Evolutionary conservation across 2,797 vertebrate species (phyloP).

Genomic region (Lophura swinhoii): DNA sequence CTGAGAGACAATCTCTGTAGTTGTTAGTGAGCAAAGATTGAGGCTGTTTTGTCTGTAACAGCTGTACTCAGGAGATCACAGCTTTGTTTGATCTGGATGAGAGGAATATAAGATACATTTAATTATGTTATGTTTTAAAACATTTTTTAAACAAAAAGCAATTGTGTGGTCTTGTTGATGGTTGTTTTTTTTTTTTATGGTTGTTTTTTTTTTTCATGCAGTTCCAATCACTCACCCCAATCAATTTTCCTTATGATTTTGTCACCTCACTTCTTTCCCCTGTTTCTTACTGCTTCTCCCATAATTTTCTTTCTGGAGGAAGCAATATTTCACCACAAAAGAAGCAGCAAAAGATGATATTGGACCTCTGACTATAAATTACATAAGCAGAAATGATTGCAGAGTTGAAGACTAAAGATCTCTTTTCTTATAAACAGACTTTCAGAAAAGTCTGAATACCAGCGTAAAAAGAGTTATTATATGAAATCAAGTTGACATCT

Average conservation of each 20-base stretch:
- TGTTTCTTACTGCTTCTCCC: neutral
- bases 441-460: neutral
- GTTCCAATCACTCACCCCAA: neutral
- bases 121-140: neutral
- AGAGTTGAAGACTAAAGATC: neutral
- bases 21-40: neutral
- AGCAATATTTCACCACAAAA: neutral
- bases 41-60: neutral
- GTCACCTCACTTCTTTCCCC: neutral
- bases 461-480: neutral
- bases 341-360: neutral
- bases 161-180: neutral
- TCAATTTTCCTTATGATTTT: neutral
- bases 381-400: neutral
- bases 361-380: neutral
- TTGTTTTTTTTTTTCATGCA: neutral
- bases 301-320: neutral
- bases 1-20: neutral
- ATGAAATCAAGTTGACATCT: neutral
- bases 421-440: neutral
- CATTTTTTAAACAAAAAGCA: neutral
- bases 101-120: neutral
- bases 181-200: neutral
- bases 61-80: neutral
- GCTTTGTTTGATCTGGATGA: neutral